These are phyloP conservation scores for Saimiri boliviensis DNA, from an alignment of 2,113 vertebrate genomes.

Conservation along the genomic window DNA sequence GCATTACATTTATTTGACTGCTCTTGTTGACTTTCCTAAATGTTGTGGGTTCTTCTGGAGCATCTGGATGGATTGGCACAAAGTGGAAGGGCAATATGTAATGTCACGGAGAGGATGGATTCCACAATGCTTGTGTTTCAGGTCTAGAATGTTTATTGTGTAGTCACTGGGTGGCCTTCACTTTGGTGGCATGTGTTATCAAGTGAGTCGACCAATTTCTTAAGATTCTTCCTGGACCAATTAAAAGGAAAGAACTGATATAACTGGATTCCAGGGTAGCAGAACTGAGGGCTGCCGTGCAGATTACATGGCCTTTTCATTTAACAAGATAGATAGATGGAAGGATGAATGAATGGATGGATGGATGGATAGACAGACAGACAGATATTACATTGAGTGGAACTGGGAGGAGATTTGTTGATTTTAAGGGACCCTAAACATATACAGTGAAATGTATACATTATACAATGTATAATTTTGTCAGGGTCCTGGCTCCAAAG, in stretches of 20 bases:
- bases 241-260: background rate
- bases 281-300: background rate
- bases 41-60: conserved; percentile 22
- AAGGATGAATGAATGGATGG: background rate
- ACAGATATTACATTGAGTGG: background rate
- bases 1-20: background rate
- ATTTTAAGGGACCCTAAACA: conserved; percentile 31
- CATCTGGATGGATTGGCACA: background rate
- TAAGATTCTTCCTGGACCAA: background rate
- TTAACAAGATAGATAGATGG: background rate
- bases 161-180: background rate
- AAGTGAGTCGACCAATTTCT: background rate
- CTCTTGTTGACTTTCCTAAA: background rate
- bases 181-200: background rate
- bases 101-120: background rate
- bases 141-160: background rate
- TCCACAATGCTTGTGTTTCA: background rate
- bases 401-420: background rate
- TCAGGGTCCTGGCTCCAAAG: background rate
- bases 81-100: background rate
- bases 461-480: background rate
- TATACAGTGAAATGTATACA: background rate
- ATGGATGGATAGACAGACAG: background rate
- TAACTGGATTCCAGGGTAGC: background rate
- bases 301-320: background rate